Percentiles rank a stretch among this genome's conserved stretches.
Conservation (phyloP, 1,140 invertebrate genomes). For the Eciton burchellii region DNA sequence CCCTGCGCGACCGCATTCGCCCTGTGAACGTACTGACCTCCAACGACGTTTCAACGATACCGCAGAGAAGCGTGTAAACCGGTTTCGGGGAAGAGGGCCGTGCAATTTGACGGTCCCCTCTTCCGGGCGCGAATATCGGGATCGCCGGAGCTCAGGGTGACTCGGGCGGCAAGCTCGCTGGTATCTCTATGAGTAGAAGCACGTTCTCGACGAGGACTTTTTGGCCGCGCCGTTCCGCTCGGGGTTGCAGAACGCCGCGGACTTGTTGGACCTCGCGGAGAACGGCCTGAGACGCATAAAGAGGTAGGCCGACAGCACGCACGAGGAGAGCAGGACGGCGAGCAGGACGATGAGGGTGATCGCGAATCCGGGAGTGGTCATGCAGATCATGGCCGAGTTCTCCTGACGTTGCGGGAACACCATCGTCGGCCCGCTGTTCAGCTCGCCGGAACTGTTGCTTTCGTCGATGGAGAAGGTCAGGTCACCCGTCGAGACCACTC, state of each 20-base stretch:
- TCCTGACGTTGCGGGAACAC: conserved; percentile 87
- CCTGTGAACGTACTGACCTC: neutral
- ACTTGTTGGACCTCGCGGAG: conserved; percentile 86
- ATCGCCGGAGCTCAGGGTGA: neutral
- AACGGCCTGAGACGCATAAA: conserved; percentile 92
- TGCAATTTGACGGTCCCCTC: conserved; percentile 6
- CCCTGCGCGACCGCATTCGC: neutral
- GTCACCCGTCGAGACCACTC: conserved; percentile 94
- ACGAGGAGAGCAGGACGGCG: conserved; percentile 92
- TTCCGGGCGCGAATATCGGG: neutral
- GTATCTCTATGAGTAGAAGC: conserved; percentile 85
- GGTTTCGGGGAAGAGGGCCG: conserved; percentile 28
- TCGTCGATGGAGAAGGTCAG: conserved; percentile 92
- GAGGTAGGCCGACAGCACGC: conserved; percentile 93
- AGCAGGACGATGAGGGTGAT: conserved; percentile 93
- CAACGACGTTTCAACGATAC: conserved; percentile 33
- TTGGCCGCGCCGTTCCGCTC: conserved; percentile 76
- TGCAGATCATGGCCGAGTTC: conserved; percentile 90
- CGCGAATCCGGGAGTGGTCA: conserved; percentile 96
- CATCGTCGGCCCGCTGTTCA: conserved; percentile 87
- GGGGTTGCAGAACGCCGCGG: conserved; percentile 83
- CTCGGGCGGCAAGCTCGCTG: neutral
- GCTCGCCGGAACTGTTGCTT: conserved; percentile 82
- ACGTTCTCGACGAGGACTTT: conserved; percentile 81
- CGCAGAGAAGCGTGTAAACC: conserved; percentile 47